Evolutionary conservation across 2,113 vertebrate species (phyloP), one percentile per base, ranked within the genome.

Genomic region (Syngnathoides biaculeatus): DNA sequence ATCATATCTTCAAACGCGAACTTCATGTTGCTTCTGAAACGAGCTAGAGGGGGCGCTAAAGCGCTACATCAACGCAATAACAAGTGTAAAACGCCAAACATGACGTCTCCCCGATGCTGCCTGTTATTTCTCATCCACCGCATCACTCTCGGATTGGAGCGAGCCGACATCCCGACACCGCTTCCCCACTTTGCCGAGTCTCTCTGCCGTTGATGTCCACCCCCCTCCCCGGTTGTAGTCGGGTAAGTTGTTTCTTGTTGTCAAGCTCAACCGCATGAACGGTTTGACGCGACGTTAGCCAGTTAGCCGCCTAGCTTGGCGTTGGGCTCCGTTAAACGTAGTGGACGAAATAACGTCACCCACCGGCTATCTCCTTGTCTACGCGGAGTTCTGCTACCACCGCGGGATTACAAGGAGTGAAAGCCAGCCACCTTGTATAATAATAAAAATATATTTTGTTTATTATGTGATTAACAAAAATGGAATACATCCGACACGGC

Each of bases 51-150:
- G 26, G 88, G 74, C 75, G 78, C 70, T 58, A 76, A 15, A 55
- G 65, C 26, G 14, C 6, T 27, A 5, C 57, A 0, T 5, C 67
- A 24, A 2, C 19, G 48, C 6, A 66, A 35, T 55, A 76, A 64
- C n/a, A 75, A 72, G 59, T 22, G 77, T 70, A 76, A 61, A 50
- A 62, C 77, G 43, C 57, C 58, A 66, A 84, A 76, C 64, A 69
- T 79, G 79, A 82, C 81, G 78, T 86, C 73, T 78, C 68, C 72
- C 65, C 50, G 57, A 22, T 58, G 56, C 26, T 73, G 69, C 75
- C 83, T 84, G 74, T 79, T 83, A 52, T 65, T 20, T 79, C 77
- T 75, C 56, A 73, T 65, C 17, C 30, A 43, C 11, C 45, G 12
- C 75, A 64, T 67, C 68, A 65, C 81, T 48, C 75, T 72, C 65